Percentiles rank a stretch among this genome's conserved stretches.
Evolutionary conservation across 2,797 vertebrate genomes (phyloP).

Genomic region (Lacerta agilis): DNA sequence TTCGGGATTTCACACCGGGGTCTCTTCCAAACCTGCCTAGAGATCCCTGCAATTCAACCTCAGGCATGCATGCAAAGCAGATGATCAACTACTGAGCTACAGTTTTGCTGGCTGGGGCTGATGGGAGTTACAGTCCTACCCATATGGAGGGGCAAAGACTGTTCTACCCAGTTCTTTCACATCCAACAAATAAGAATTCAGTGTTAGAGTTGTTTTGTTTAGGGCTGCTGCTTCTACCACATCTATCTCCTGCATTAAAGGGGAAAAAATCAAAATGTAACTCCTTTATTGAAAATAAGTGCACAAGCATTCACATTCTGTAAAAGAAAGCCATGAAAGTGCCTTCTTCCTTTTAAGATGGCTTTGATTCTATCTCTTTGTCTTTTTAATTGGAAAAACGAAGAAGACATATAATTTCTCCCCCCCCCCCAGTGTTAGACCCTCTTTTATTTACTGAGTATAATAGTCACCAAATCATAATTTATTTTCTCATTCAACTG

Average conservation of each 20-base stretch:
- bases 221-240: background rate
- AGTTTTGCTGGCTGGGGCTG: too few species aligned
- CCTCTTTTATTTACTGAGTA: conserved; percentile 77
- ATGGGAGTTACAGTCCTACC: too few species aligned
- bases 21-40: too few species aligned
- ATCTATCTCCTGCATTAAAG: conserved; percentile 2
- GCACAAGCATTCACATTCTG: conserved; percentile 23
- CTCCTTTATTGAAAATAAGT: background rate
- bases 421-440: conserved; percentile 42
- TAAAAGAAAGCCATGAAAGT: conserved; percentile 9
- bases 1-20: too few species aligned
- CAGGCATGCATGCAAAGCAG: too few species aligned
- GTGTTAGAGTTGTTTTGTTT: background rate
- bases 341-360: conserved; percentile 16
- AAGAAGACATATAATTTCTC: conserved; percentile 45
- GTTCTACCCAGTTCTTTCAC: background rate
- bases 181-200: background rate
- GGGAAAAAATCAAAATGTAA: conserved; percentile 15
- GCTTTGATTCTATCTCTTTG: conserved; percentile 28
- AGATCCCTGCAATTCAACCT: too few species aligned
- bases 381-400: conserved; percentile 63
- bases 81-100: too few species aligned
- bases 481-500: conserved; percentile 77
- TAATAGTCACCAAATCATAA: conserved; percentile 69
- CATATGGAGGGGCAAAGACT: too few species aligned